phyloP scores from a whole-genome alignment of 2,888 invertebrate species.

The Sesia bembeciformis region DNA sequence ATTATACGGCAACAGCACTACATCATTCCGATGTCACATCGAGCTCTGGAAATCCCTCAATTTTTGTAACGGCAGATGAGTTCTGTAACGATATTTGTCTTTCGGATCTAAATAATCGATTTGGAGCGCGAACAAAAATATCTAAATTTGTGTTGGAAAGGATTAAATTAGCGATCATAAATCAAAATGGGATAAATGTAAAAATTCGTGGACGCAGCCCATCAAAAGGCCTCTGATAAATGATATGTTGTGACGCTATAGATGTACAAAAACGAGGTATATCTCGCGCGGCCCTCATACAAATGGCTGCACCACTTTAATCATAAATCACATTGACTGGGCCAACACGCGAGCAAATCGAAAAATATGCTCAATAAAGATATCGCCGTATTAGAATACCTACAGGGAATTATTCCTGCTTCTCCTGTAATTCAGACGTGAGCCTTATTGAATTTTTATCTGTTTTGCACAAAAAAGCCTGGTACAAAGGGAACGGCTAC shows the following conservation, averaged over 20 bases:
- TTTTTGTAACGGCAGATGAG: no score
- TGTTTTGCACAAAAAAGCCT: slow-evolving; percentile 1
- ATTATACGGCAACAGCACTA: no score
- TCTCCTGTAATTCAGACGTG: slow-evolving; percentile 6
- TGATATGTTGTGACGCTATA: slow-evolving; percentile 18
- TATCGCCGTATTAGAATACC: slow-evolving; percentile 26
- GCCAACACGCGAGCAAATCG: slow-evolving; percentile 32
- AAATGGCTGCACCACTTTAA: slow-evolving; percentile 18
- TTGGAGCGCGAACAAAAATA: neutral
- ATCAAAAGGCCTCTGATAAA: slow-evolving; percentile 35
- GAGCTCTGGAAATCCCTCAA: no score
- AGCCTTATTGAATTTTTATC: slow-evolving; percentile 12
- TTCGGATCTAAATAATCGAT: neutral
- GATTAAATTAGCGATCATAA: slow-evolving; percentile 7
- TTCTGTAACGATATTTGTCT: neutral
- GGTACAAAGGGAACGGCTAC: no score
- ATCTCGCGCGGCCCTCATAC: slow-evolving; percentile 8
- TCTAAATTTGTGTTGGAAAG: slow-evolving; percentile 6
- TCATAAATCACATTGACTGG: slow-evolving; percentile 40
- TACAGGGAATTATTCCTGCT: slow-evolving; percentile 7
- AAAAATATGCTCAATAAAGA: slow-evolving; percentile 44
- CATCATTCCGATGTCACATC: no score
- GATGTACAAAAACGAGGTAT: slow-evolving; percentile 5
- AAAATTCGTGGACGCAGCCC: slow-evolving; percentile 21
- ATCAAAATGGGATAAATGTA: slow-evolving; percentile 13